Evolutionary conservation across 2,888 invertebrate genomes (phyloP).

Genomic region (Chymomyza amoena): DNA sequence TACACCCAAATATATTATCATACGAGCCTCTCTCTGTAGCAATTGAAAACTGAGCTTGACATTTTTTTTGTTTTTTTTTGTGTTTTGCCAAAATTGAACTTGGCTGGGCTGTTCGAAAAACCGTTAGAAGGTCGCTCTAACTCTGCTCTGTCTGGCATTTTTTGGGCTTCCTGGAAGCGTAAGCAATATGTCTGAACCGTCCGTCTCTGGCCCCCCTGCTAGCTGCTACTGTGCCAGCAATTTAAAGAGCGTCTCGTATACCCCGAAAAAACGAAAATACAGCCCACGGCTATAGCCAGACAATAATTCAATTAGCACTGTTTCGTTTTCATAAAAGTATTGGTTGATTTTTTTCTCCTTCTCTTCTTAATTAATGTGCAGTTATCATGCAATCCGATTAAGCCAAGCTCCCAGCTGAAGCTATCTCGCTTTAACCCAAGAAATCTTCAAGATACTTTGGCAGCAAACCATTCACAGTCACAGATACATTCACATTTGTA

Average conservation of each 20-base stretch:
- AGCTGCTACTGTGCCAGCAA: conserved; percentile 9
- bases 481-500: conserved; percentile 9
- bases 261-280: neutral
- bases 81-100: conserved; percentile 37
- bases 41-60: conserved; percentile 71
- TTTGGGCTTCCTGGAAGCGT: conserved; percentile 66
- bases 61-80: conserved; percentile 16
- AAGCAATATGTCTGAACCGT: conserved; percentile 53
- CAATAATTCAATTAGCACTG: conserved; percentile 75
- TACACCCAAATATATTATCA: conserved; percentile 20
- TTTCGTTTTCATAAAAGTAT: conserved; percentile 75
- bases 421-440: no score
- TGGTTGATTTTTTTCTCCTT: conserved; percentile 54
- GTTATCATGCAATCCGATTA: conserved; percentile 75
- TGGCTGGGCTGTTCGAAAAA: conserved; percentile 46
- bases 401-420: conserved; percentile 16
- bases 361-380: conserved; percentile 69
- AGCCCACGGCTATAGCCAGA: neutral
- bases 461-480: no score
- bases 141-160: conserved; percentile 48
- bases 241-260: no score
- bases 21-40: conserved; percentile 44
- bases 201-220: neutral
- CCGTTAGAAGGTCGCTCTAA: conserved; percentile 54
- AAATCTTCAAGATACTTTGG: neutral